Percentiles rank a stretch among this genome's conserved stretches.
phyloP scores from a whole-genome alignment of 1,140 invertebrate species.

The Drosophila sp. region DNA sequence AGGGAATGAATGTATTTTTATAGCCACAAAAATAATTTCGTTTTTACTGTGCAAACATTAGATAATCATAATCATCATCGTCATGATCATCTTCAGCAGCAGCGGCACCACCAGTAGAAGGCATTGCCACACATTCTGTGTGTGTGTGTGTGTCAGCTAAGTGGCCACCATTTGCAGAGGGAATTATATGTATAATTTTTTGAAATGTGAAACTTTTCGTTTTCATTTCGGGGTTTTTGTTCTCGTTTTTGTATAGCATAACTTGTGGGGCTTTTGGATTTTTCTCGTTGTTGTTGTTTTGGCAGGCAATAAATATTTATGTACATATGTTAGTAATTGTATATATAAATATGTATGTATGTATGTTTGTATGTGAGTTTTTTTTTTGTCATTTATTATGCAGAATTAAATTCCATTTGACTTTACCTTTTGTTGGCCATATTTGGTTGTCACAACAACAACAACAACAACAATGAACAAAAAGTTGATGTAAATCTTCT shows the following conservation, averaged over 20 bases:
- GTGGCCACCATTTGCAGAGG: conserved; percentile 15
- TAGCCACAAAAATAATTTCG: conserved; percentile 70
- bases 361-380: conserved; percentile 18
- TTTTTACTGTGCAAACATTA: conserved; percentile 77
- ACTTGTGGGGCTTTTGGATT: conserved; percentile 29
- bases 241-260: conserved; percentile 39
- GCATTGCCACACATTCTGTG: conserved; percentile 4
- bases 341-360: conserved; percentile 5
- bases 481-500: not conserved
- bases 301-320: conserved; percentile 45
- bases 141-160: conserved; percentile 17
- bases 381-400: conserved; percentile 58
- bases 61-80: conserved; percentile 64
- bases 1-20: conserved; percentile 60
- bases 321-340: conserved; percentile 14
- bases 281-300: not conserved
- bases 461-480: conserved; percentile 8
- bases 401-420: conserved; percentile 65
- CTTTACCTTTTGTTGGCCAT: conserved; percentile 40
- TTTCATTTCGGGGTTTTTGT: conserved; percentile 21
- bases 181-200: conserved; percentile 37
- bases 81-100: not conserved
- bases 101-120: conserved; percentile 7
- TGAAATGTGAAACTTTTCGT: conserved; percentile 59
- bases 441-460: conserved; percentile 28